Conservation (phyloP, 2,888 invertebrate species). For the Orthosia gothica region DNA sequence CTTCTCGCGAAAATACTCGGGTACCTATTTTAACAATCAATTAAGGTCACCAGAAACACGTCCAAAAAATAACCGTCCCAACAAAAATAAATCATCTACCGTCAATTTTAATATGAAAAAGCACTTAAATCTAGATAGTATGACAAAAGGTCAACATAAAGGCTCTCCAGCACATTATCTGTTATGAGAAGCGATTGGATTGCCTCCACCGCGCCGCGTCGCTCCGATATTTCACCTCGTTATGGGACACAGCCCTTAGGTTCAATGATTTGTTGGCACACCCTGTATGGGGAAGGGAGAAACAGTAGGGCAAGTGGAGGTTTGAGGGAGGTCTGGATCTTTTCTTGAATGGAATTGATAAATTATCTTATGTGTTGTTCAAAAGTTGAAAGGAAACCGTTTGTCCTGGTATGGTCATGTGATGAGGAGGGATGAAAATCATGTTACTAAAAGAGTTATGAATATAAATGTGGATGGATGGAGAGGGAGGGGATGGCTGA, state of each 20-base stretch:
- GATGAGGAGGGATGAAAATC: too few species aligned
- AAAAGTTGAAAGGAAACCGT: too few species aligned
- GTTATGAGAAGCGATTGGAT: constrained; percentile 45
- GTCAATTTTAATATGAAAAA: constrained; percentile 39
- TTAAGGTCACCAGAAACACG: not conserved
- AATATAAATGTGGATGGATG: too few species aligned
- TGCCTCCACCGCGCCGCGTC: constrained; percentile 22
- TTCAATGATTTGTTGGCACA: constrained; percentile 53
- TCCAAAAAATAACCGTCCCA: not conserved
- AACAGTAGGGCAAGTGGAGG: not conserved
- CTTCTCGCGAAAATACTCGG: not conserved
- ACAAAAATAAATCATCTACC: constrained; percentile 20
- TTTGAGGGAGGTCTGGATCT: not conserved
- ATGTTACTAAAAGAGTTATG: too few species aligned
- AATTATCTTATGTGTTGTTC: not conserved
- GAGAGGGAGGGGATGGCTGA: too few species aligned
- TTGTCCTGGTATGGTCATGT: too few species aligned
- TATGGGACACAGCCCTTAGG: constrained; percentile 37
- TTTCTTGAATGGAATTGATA: not conserved
- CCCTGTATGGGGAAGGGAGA: not conserved
- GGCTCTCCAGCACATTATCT: constrained; percentile 42
- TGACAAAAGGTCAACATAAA: constrained; percentile 37
- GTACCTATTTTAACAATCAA: not conserved
- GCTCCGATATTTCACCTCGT: constrained; percentile 51
- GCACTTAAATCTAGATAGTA: constrained; percentile 18